Conservation (phyloP, 1,140 invertebrate species). For the Ooceraea biroi region DNA sequence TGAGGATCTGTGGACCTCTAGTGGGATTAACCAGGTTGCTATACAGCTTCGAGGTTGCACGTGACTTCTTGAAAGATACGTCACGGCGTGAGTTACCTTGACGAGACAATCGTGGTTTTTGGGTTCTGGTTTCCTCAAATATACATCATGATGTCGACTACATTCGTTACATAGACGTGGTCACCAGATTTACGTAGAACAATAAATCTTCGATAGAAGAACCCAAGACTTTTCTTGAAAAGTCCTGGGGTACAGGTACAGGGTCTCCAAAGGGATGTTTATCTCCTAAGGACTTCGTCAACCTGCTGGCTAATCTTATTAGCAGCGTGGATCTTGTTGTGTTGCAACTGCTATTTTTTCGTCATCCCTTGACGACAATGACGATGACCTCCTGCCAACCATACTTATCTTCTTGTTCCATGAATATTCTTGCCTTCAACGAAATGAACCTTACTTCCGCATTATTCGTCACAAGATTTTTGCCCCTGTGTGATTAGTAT, state of each 20-base stretch:
- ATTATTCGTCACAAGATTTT: background rate
- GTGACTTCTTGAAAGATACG: conserved; percentile 50
- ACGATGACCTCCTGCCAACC: too few species aligned
- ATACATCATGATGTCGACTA: conserved; percentile 57
- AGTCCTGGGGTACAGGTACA: conserved; percentile 60
- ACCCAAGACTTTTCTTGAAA: background rate
- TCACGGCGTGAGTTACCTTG: conserved; percentile 9
- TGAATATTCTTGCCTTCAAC: background rate
- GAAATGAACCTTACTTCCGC: background rate
- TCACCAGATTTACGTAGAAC: conserved; percentile 76
- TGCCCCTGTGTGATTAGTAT: too few species aligned
- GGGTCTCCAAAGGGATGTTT: conserved; percentile 68
- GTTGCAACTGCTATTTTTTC: conserved; percentile 62
- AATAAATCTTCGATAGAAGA: conserved; percentile 74
- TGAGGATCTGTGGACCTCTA: conserved; percentile 8
- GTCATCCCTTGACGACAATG: conserved; percentile 1
- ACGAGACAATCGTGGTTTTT: conserved; percentile 17
- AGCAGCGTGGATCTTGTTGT: conserved; percentile 67
- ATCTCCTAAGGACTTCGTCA: conserved; percentile 74
- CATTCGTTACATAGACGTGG: conserved; percentile 69
- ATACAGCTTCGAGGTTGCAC: conserved; percentile 40
- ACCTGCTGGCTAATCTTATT: conserved; percentile 80
- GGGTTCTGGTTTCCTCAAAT: conserved; percentile 54
- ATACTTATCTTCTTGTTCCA: conserved; percentile 6
- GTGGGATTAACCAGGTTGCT: conserved; percentile 69